A percentile compares a stretch with the other conserved stretches of the same genome.
Evolutionary conservation across 2,797 vertebrate genomes (phyloP).

Genomic region (Artibeus jamaicensis): DNA sequence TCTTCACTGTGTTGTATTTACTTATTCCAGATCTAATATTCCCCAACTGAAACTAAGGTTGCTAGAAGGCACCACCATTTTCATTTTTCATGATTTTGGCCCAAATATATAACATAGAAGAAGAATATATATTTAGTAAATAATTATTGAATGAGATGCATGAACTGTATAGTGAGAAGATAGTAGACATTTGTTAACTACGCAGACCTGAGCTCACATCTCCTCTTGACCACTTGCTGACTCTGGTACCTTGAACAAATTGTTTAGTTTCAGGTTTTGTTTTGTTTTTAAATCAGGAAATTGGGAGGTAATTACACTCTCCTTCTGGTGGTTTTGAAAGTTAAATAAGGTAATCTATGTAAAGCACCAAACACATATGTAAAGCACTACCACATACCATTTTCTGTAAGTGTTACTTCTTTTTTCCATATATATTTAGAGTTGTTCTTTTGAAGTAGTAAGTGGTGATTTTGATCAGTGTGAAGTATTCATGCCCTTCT

Average conservation of each 20-base stretch:
- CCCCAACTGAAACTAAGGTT: background rate
- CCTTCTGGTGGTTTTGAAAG: background rate
- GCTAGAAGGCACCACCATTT: background rate
- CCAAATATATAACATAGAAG: background rate
- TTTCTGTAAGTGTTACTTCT: conserved; percentile 41
- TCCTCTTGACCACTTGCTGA: background rate
- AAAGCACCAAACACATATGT: conserved; percentile 44
- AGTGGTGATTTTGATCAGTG: background rate
- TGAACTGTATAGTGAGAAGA: background rate
- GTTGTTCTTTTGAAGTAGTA: background rate
- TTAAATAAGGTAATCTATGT: conserved; percentile 31
- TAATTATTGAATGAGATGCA: background rate
- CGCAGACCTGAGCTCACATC: background rate
- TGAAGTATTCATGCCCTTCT: background rate
- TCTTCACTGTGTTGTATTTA: background rate
- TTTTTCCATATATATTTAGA: conserved; percentile 6
- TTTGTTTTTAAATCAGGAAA: background rate
- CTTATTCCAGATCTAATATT: background rate
- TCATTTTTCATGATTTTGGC: background rate
- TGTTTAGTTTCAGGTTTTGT: background rate
- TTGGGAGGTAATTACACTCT: conserved; percentile 20
- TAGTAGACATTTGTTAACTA: background rate
- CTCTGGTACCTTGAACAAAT: background rate
- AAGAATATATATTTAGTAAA: background rate
- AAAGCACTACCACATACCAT: conserved; percentile 30